A percentile compares a stretch with the other conserved stretches of the same genome.
These are phyloP conservation scores for Athalia cordata DNA, from an alignment of 2,888 invertebrate genomes.

Conservation along the genomic window DNA sequence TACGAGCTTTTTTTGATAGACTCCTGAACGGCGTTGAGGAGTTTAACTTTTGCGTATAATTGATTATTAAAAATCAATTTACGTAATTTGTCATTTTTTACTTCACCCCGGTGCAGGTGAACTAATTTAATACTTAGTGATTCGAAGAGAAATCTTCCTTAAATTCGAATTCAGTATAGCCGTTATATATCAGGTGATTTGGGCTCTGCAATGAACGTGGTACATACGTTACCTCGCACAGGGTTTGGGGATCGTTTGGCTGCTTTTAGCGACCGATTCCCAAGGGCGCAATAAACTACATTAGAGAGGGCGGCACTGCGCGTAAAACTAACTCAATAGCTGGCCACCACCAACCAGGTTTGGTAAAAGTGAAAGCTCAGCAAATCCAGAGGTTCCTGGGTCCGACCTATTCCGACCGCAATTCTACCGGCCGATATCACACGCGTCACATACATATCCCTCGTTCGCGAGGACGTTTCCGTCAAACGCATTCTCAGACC, in stretches of 20 bases:
- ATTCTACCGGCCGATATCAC: slow-evolving; percentile 44
- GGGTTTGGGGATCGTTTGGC: slow-evolving; percentile 29
- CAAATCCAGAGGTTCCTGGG: slow-evolving; percentile 49
- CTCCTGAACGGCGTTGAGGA: no score
- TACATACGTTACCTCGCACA: not conserved
- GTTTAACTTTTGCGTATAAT: no score
- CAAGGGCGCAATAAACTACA: slow-evolving; percentile 55
- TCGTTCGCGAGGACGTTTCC: slow-evolving; percentile 37
- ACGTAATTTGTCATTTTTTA: no score
- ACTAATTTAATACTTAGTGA: no score
- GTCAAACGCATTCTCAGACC: slow-evolving; percentile 40
- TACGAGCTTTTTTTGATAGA: no score
- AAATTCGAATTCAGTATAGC: no score
- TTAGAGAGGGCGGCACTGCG: slow-evolving; percentile 50
- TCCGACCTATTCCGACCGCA: slow-evolving; percentile 39
- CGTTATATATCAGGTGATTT: slow-evolving; percentile 3
- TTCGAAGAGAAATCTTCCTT: no score
- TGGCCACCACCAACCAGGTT: slow-evolving; percentile 31
- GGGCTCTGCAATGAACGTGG: slow-evolving; percentile 14
- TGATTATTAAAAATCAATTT: no score
- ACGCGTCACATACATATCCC: slow-evolving; percentile 42
- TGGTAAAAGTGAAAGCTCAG: slow-evolving; percentile 60
- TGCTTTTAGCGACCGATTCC: slow-evolving; percentile 49
- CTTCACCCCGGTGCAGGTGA: no score
- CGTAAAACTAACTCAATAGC: slow-evolving; percentile 54